These are phyloP conservation scores for Drosophila algonquin DNA, from an alignment of 2,888 invertebrate species.

Conservation along the genomic window DNA sequence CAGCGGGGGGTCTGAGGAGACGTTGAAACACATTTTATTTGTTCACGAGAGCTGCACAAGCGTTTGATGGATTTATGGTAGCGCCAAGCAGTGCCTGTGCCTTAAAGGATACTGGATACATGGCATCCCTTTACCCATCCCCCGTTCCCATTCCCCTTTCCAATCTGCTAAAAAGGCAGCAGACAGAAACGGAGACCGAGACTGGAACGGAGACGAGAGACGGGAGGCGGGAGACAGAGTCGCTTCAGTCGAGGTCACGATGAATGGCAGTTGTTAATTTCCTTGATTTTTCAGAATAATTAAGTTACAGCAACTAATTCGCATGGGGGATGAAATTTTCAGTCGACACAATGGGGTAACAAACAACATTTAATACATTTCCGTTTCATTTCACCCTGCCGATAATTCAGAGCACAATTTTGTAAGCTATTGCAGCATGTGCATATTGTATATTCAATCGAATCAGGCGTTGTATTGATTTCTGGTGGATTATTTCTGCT, in stretches of 20 bases:
- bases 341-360: background rate
- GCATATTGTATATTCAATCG: background rate
- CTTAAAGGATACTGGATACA: slow-evolving; percentile 7
- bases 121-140: background rate
- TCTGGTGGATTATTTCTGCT: background rate
- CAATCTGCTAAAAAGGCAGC: slow-evolving; percentile 15
- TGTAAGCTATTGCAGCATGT: too few species aligned
- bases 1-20: slow-evolving; percentile 12
- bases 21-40: slow-evolving; percentile 36
- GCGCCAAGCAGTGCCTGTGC: slow-evolving; percentile 1
- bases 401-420: too few species aligned
- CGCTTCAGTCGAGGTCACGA: slow-evolving; percentile 30
- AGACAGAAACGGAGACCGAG: slow-evolving; percentile 14
- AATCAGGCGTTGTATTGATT: background rate
- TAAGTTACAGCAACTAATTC: slow-evolving; percentile 61
- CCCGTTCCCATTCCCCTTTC: too few species aligned
- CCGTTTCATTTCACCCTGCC: background rate
- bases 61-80: slow-evolving; percentile 41
- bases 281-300: slow-evolving; percentile 73
- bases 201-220: slow-evolving; percentile 8
- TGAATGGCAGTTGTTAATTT: slow-evolving; percentile 69
- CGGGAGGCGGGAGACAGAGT: slow-evolving; percentile 1
- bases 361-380: background rate
- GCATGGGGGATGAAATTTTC: background rate
- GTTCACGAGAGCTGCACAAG: slow-evolving; percentile 21